These are phyloP conservation scores for Bombyx mori DNA, from an alignment of 1,140 invertebrate genomes.

Conservation along the genomic window DNA sequence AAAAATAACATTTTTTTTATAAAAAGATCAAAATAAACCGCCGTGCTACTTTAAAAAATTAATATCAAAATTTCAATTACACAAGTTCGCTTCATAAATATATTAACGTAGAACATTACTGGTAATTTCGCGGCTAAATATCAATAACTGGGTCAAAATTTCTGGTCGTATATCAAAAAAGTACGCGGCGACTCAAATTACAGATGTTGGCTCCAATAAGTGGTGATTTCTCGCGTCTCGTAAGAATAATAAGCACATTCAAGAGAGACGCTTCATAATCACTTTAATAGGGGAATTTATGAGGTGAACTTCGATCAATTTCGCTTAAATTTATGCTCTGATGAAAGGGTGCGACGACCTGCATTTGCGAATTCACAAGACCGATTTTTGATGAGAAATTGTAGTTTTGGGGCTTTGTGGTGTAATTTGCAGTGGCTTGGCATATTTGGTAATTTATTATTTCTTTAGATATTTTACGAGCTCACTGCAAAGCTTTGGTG, in stretches of 20 bases:
- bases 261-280: neutral
- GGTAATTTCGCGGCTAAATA: conserved; percentile 1
- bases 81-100: neutral
- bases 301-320: conserved; percentile 21
- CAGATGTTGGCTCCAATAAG: conserved; percentile 11
- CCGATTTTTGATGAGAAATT: neutral
- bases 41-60: no score
- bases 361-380: neutral
- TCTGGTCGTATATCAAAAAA: conserved; percentile 2
- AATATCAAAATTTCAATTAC: neutral
- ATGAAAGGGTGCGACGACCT: conserved; percentile 1
- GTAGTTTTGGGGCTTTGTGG: neutral
- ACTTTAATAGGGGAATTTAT: conserved; percentile 17
- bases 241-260: conserved; percentile 11
- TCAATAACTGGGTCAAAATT: conserved; percentile 1
- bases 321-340: conserved; percentile 22
- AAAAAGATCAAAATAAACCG: neutral
- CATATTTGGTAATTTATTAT: no score
- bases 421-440: neutral
- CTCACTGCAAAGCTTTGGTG: no score
- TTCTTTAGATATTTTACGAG: no score
- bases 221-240: conserved; percentile 1
- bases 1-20: no score
- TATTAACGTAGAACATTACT: neutral
- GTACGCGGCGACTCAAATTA: conserved; percentile 12